A percentile compares a stretch with the other conserved stretches of the same genome.
phyloP scores from a whole-genome alignment of 1,140 invertebrate species.

The Solenopsis invicta region DNA sequence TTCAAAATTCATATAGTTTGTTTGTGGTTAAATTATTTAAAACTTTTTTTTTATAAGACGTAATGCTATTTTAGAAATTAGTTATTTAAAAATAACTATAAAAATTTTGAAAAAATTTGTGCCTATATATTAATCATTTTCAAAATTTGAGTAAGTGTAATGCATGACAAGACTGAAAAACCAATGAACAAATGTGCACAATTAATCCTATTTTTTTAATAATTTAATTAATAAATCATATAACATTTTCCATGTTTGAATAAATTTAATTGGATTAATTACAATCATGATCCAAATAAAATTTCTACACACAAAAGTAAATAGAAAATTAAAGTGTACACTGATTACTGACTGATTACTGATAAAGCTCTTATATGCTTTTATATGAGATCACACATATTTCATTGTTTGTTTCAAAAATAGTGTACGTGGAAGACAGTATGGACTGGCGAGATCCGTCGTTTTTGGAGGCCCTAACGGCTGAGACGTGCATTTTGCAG shows the following conservation, averaged over 20 bases:
- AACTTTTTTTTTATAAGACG: no score
- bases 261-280: not conserved
- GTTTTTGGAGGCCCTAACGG: constrained; percentile 88
- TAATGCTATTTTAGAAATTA: no score
- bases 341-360: not conserved
- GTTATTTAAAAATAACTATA: no score
- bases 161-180: no score
- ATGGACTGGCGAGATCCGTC: constrained; percentile 87
- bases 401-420: constrained; percentile 51
- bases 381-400: not conserved
- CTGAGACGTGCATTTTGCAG: constrained; percentile 87
- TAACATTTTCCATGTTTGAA: not conserved
- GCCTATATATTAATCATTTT: no score
- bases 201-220: not conserved
- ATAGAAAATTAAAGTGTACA: not conserved
- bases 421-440: constrained; percentile 88
- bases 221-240: not conserved
- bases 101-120: no score
- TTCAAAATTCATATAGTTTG: no score
- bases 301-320: not conserved
- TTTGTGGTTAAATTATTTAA: no score
- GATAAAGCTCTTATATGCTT: not conserved
- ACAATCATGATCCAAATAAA: not conserved
- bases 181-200: not conserved
- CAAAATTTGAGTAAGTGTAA: no score